Evolutionary conservation across 1,140 invertebrate genomes (phyloP).

Genomic region (Cepaea nemoralis): DNA sequence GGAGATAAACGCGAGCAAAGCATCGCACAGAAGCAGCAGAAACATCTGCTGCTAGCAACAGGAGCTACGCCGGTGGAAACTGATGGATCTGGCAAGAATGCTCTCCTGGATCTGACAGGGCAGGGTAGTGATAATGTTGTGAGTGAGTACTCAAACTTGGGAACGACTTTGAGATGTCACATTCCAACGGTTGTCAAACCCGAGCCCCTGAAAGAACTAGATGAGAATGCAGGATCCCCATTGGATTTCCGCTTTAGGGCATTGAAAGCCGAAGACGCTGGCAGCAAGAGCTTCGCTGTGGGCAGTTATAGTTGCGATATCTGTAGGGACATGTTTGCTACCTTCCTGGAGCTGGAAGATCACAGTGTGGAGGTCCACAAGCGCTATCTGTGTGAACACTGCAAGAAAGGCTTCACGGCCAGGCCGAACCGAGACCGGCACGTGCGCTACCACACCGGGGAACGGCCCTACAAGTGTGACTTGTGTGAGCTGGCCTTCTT

Average conservation of each 20-base stretch:
- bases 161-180: slow-evolving; percentile 14
- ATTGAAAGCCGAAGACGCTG: not conserved
- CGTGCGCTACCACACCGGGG: slow-evolving; percentile 67
- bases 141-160: not conserved
- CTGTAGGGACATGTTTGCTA: slow-evolving; percentile 51
- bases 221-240: not conserved
- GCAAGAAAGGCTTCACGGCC: slow-evolving; percentile 65
- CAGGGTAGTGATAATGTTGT: not conserved
- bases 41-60: not conserved
- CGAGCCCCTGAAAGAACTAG: not conserved
- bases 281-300: not conserved
- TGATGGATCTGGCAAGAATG: not conserved
- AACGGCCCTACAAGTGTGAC: slow-evolving; percentile 65
- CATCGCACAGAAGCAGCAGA: not conserved
- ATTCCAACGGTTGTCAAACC: slow-evolving; percentile 6
- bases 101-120: not conserved
- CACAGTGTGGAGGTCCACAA: slow-evolving; percentile 58
- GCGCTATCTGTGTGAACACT: slow-evolving; percentile 63
- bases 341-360: slow-evolving; percentile 57
- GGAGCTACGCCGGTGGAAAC: too few species aligned
- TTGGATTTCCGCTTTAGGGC: not conserved
- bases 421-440: slow-evolving; percentile 67
- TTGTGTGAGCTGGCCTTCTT: slow-evolving; percentile 62
- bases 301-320: slow-evolving; percentile 41
- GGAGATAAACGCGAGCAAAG: not conserved